Base-by-base conservation (phyloP, 2,113 vertebrate species). In the Zosterops lateralis region DNA sequence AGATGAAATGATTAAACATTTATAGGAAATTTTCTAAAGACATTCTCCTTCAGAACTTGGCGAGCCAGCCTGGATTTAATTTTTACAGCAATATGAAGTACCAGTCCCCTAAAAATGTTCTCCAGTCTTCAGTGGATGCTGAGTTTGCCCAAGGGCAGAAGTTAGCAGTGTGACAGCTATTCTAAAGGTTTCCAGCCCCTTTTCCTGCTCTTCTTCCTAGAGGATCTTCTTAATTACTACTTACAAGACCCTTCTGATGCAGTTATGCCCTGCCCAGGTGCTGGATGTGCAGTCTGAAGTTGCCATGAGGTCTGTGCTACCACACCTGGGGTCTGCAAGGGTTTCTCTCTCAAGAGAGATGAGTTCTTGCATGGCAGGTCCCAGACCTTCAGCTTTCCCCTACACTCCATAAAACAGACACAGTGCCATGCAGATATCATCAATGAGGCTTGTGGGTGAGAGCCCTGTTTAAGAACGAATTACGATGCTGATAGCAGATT, bases 1-100 rank as follows among this genome's bases (percentile, higher is more conserved):
- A 65, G 31, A 87, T 84, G 36, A 88, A 90, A 54, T 53, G 18
- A 84, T 93, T 87, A 84, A 95, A 78, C 10, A 62, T 94, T 82
- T 87, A 87, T 61, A 68, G 25, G 40, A 86, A 84, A 50, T 57
- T 92, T 92, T 65, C 73, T 90, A 45, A 92, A 74, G 67, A 60
- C 64, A 31, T 45, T 75, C 66, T 68, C 58, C 42, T 79, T 81
- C 50, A 79, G 58, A 89, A 84, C 19, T 68, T 20, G 0, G 36
- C 53, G 40, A 88, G 42, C 45, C 38, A 90, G 61, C 20, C 28
- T 84, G 51, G 9, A n/a, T 74, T 36, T 53, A 34, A 74, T 91
- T 93, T 90, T 84, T 68, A 61, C 36, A 75, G 42, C 61, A 34
- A 6, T 48, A n/a, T 16, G 17, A 84, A 66, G 14, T 42, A 14